Percentiles rank a stretch among this genome's conserved stretches.
Evolutionary conservation across 1,140 invertebrate species (phyloP).

Genomic region (Platyscapa corneri): DNA sequence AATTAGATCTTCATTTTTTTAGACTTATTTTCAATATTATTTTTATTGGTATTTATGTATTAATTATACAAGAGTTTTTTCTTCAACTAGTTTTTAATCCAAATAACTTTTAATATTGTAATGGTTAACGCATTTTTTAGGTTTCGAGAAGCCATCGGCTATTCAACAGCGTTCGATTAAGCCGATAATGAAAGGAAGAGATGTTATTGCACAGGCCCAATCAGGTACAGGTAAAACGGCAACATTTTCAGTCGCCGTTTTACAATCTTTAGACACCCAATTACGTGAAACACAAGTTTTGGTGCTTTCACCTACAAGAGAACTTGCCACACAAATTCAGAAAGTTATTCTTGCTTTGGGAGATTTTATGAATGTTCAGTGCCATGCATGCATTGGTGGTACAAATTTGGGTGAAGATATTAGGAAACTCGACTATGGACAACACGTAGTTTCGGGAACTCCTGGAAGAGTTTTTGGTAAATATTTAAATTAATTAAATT

Average conservation of each 20-base stretch:
- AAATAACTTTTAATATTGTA: background rate
- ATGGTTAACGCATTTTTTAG: slow-evolving; percentile 74
- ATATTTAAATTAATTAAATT: slow-evolving; percentile 1
- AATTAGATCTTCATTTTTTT: slow-evolving; percentile 48
- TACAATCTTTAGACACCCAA: slow-evolving; percentile 95
- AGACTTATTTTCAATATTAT: slow-evolving; percentile 1
- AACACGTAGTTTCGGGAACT: slow-evolving; percentile 98
- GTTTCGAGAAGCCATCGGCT: slow-evolving; percentile 99
- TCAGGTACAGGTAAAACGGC: slow-evolving; percentile 99
- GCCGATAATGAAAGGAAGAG: slow-evolving; percentile 96
- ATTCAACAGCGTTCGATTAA: slow-evolving; percentile 98
- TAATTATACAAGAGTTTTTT: too few species aligned
- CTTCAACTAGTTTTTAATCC: too few species aligned
- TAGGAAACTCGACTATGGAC: slow-evolving; percentile 98
- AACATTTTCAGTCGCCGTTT: slow-evolving; percentile 97
- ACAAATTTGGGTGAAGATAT: slow-evolving; percentile 99
- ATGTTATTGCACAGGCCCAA: slow-evolving; percentile 99
- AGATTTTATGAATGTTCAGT: slow-evolving; percentile 99
- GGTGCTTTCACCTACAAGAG: slow-evolving; percentile 95
- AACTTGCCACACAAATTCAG: slow-evolving; percentile 98
- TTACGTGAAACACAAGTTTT: slow-evolving; percentile 98
- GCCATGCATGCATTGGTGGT: slow-evolving; percentile 99
- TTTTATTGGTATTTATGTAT: background rate
- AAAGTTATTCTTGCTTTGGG: slow-evolving; percentile 99
- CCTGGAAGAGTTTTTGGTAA: slow-evolving; percentile 95